phyloP scores from a whole-genome alignment of 2,888 invertebrate genomes.

The Philonicus albiceps region DNA sequence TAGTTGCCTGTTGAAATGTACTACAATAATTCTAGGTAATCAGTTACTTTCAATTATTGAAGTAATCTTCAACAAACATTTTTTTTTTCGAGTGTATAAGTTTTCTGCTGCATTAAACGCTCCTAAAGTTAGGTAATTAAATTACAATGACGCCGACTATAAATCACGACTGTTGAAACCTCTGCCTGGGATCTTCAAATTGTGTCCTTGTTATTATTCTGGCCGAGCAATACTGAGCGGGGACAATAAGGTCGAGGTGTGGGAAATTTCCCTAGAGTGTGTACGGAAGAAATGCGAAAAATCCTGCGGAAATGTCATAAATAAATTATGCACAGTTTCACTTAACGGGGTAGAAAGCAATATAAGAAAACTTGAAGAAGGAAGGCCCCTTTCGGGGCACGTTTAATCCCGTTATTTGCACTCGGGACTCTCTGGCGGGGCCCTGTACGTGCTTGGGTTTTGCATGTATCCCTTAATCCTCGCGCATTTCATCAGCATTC shows the following conservation, averaged over 20 bases:
- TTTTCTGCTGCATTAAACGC: not conserved
- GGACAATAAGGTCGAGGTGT: not conserved
- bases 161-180: not conserved
- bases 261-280: not conserved
- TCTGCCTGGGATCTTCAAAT: not conserved
- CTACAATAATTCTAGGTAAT: too few relatives aligned
- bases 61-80: too few relatives aligned
- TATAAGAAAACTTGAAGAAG: not conserved
- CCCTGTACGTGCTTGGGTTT: not conserved
- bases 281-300: not conserved
- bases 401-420: constrained; percentile 16
- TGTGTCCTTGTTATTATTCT: not conserved
- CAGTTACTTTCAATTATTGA: too few relatives aligned
- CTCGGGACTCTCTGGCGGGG: not conserved
- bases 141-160: not conserved
- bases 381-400: not conserved
- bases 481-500: constrained; percentile 26
- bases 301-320: not conserved
- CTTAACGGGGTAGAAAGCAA: not conserved
- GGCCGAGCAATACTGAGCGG: not conserved
- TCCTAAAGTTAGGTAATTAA: not conserved
- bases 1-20: too few relatives aligned
- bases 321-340: constrained; percentile 23
- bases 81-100: too few relatives aligned
- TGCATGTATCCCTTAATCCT: not conserved